Evolutionary conservation across 2,888 invertebrate genomes (phyloP).

Genomic region (Oegoconia quadripuncta): DNA sequence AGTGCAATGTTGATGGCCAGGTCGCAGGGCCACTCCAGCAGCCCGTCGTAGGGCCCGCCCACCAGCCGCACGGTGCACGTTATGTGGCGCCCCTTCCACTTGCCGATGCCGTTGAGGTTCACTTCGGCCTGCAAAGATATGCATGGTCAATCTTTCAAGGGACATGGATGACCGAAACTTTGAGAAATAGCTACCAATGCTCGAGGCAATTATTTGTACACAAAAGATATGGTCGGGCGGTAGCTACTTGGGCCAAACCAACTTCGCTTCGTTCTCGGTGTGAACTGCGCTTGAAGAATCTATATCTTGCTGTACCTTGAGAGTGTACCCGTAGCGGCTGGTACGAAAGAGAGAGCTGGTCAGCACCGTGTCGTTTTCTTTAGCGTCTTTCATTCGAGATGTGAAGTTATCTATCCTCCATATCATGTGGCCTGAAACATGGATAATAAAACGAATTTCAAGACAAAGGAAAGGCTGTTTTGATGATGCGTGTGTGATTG

Average conservation of each 20-base stretch:
- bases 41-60: constrained; percentile 84
- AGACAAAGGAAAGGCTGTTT: too few relatives aligned
- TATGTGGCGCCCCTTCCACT: constrained; percentile 86
- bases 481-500: too few relatives aligned
- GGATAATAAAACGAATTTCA: too few relatives aligned
- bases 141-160: neutral
- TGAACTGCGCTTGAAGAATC: neutral
- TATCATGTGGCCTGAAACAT: constrained; percentile 77
- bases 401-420: constrained; percentile 85
- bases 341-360: constrained; percentile 85
- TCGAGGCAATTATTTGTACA: too few relatives aligned
- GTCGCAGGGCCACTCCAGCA: constrained; percentile 86
- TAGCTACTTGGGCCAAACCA: too few relatives aligned
- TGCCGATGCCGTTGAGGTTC: constrained; percentile 85
- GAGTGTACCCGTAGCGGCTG: constrained; percentile 85
- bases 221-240: too few relatives aligned
- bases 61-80: constrained; percentile 84
- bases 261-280: too few relatives aligned
- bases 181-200: too few relatives aligned
- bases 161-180: neutral
- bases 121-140: constrained; percentile 77
- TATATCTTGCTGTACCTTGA: constrained; percentile 72
- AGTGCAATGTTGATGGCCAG: constrained; percentile 82
- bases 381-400: constrained; percentile 83
- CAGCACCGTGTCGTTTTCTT: constrained; percentile 80